A percentile compares a stretch with the other conserved stretches of the same genome.
phyloP scores from a whole-genome alignment of 1,140 invertebrate genomes.

The Parasteatoda tepidariorum region DNA sequence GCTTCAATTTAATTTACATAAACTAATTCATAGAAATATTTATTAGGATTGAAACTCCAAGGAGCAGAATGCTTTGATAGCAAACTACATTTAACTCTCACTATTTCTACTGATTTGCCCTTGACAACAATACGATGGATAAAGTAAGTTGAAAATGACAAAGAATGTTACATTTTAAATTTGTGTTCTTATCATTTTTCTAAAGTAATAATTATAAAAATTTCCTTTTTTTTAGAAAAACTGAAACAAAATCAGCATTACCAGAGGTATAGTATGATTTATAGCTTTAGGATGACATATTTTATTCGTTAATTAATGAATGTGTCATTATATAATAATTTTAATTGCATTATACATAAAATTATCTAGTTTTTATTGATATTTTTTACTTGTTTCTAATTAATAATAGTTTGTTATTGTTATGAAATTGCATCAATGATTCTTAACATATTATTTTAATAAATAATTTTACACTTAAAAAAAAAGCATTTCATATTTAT shows the following conservation, averaged over 20 bases:
- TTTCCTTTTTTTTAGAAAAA: slow-evolving; percentile 8
- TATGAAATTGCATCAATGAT: no score
- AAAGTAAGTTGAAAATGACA: slow-evolving; percentile 69
- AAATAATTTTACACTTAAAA: no score
- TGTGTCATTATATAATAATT: no score
- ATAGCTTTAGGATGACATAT: neutral
- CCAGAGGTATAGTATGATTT: slow-evolving; percentile 55
- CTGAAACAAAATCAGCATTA: slow-evolving; percentile 29
- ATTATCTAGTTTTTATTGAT: no score
- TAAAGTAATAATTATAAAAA: neutral
- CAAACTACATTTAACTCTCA: slow-evolving; percentile 89
- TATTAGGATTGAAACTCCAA: slow-evolving; percentile 90
- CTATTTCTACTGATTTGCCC: slow-evolving; percentile 93
- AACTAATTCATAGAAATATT: no score
- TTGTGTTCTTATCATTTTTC: neutral
- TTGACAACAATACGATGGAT: slow-evolving; percentile 90
- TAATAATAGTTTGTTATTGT: no score
- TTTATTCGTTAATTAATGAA: no score
- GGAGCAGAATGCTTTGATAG: slow-evolving; percentile 93
- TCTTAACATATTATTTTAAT: no score
- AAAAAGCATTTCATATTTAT: no score
- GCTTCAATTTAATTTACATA: no score
- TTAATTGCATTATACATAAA: no score
- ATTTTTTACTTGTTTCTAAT: no score
- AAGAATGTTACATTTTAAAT: neutral